These are phyloP conservation scores for Zonitis immaculata DNA, from an alignment of 2,888 invertebrate species.

Conservation along the genomic window DNA sequence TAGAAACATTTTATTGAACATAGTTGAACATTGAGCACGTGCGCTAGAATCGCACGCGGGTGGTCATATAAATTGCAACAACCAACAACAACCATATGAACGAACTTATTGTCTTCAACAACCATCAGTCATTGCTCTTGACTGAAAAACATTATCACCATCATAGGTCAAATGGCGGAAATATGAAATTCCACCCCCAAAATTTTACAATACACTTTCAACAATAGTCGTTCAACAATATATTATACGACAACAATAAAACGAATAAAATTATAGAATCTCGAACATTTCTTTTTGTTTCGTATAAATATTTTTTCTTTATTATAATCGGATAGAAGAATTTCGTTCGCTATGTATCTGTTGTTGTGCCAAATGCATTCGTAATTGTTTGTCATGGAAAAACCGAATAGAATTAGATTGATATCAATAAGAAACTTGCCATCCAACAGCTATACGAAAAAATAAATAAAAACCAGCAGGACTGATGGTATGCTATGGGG, in stretches of 20 bases:
- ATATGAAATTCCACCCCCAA: neutral
- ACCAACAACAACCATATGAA: conserved; percentile 2
- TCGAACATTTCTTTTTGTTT: neutral
- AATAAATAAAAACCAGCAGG: conserved; percentile 21
- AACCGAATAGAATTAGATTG: conserved; percentile 19
- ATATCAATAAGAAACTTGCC: conserved; percentile 13
- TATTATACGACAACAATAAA: neutral
- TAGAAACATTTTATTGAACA: conserved; percentile 9
- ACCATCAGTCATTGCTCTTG: conserved; percentile 8
- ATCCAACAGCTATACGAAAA: conserved; percentile 13
- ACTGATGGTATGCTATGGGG: conserved; percentile 23
- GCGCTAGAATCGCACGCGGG: conserved; percentile 9
- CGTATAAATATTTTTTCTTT: neutral
- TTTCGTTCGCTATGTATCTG: no score
- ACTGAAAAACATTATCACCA: conserved; percentile 2
- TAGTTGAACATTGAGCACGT: conserved; percentile 12
- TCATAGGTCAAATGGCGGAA: conserved; percentile 2
- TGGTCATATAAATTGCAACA: conserved; percentile 5
- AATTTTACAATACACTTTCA: neutral
- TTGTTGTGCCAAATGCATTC: conserved; percentile 20
- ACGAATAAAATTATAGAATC: neutral
- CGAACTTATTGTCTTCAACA: conserved; percentile 6
- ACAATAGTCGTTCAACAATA: neutral
- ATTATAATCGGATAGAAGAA: neutral
- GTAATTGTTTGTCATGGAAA: conserved; percentile 17